Conservation (phyloP, 2,888 invertebrate genomes). For the Leptinotarsa peninsularis region DNA sequence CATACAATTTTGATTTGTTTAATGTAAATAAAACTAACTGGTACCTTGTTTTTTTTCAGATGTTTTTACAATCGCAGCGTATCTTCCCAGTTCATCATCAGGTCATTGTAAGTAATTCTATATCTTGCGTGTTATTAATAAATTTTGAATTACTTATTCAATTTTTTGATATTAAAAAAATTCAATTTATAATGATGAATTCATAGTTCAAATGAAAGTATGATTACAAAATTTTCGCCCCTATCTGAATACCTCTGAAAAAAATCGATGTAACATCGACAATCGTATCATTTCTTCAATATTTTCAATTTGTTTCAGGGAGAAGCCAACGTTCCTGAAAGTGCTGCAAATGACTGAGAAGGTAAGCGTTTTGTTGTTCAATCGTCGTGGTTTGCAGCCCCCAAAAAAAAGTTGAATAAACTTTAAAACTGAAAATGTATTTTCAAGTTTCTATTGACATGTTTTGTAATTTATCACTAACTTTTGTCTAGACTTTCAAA, state of each 20-base stretch:
- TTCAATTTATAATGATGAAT: conserved; percentile 54
- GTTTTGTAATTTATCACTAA: too few species aligned
- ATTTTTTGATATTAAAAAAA: background rate
- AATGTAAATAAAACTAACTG: conserved; percentile 16
- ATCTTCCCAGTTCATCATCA: too few species aligned
- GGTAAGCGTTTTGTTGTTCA: background rate
- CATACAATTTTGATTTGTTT: conserved; percentile 12
- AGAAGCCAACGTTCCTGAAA: background rate
- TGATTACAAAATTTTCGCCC: conserved; percentile 64
- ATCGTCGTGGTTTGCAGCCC: background rate
- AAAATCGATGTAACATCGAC: background rate
- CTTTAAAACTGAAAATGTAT: background rate
- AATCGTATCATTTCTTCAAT: background rate
- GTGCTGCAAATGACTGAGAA: background rate
- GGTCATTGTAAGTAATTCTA: background rate
- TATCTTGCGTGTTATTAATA: background rate
- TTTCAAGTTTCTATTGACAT: background rate
- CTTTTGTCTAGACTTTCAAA: too few species aligned
- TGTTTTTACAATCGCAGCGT: too few species aligned
- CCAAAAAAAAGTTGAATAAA: too few species aligned
- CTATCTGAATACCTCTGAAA: conserved; percentile 52
- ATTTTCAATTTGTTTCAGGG: conserved; percentile 1
- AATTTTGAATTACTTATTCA: background rate
- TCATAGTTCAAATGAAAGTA: conserved; percentile 63
- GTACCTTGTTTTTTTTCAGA: background rate